Percentiles rank a stretch among this genome's conserved stretches.
Evolutionary conservation across 2,888 invertebrate species (phyloP).

Genomic region (Trachelus stipa): DNA sequence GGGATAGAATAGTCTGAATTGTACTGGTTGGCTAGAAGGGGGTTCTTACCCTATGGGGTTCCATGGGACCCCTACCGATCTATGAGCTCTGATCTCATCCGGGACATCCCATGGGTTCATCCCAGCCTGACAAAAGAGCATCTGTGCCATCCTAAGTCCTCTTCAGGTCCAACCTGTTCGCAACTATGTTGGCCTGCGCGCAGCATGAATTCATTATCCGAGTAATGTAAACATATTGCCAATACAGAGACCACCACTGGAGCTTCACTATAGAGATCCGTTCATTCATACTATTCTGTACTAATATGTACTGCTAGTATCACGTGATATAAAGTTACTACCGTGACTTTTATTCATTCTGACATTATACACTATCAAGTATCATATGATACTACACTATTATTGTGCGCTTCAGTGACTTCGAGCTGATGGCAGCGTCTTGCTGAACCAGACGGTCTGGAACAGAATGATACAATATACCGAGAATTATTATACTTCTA

Average conservation of each 20-base stretch:
- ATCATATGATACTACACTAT: neutral
- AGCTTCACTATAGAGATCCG: neutral
- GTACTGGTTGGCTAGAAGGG: neutral
- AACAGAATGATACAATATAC: neutral
- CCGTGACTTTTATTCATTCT: neutral
- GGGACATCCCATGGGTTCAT: conserved; percentile 23
- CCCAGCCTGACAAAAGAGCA: conserved; percentile 47
- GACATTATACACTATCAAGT: neutral
- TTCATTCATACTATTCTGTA: neutral
- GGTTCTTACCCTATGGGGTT: conserved; percentile 1
- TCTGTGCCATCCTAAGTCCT: conserved; percentile 35
- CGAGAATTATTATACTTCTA: neutral
- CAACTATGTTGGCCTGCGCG: conserved; percentile 48
- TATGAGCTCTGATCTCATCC: conserved; percentile 32
- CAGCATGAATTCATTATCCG: conserved; percentile 64
- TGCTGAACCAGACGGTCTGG: neutral
- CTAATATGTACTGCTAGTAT: neutral
- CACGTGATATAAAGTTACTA: neutral
- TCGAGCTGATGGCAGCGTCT: neutral
- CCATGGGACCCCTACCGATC: conserved; percentile 3
- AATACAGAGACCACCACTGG: neutral
- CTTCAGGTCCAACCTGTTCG: conserved; percentile 55
- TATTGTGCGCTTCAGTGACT: neutral
- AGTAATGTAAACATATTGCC: conserved; percentile 66
- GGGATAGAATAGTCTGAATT: conserved; percentile 39